Conservation (phyloP, 2,888 invertebrate genomes). For the Mythimna impura region DNA sequence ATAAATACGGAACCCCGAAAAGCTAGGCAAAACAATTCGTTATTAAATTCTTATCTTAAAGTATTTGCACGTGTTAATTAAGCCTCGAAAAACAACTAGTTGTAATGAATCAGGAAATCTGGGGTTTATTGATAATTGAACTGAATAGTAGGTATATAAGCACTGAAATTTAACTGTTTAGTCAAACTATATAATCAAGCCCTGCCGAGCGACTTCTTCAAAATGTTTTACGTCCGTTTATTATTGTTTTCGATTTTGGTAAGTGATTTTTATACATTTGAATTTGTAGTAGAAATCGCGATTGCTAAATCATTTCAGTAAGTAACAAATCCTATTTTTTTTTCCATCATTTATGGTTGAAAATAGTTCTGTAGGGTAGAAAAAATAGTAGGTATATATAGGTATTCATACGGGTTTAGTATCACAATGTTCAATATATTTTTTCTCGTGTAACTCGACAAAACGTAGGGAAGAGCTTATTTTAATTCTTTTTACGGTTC, state of each 20-base stretch:
- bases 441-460: too few species aligned
- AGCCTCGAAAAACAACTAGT: neutral
- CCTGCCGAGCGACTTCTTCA: neutral
- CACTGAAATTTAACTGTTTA: neutral
- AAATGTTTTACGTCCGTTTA: slow-evolving; percentile 16
- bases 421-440: too few species aligned
- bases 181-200: neutral
- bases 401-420: too few species aligned
- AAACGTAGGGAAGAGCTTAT: too few species aligned
- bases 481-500: too few species aligned
- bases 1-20: neutral
- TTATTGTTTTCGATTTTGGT: slow-evolving; percentile 30
- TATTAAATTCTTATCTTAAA: slow-evolving; percentile 1
- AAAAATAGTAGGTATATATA: too few species aligned
- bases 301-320: too few species aligned
- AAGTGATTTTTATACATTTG: slow-evolving; percentile 7
- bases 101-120: slow-evolving; percentile 24
- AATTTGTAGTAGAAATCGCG: too few species aligned
- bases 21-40: neutral
- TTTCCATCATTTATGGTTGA: too few species aligned
- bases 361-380: too few species aligned
- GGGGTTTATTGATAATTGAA: neutral
- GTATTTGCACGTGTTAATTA: slow-evolving; percentile 10
- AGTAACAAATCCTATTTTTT: too few species aligned
- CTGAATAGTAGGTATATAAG: slow-evolving; percentile 15